phyloP scores from a whole-genome alignment of 2,888 invertebrate species.

The Trichopria drosophilae region DNA sequence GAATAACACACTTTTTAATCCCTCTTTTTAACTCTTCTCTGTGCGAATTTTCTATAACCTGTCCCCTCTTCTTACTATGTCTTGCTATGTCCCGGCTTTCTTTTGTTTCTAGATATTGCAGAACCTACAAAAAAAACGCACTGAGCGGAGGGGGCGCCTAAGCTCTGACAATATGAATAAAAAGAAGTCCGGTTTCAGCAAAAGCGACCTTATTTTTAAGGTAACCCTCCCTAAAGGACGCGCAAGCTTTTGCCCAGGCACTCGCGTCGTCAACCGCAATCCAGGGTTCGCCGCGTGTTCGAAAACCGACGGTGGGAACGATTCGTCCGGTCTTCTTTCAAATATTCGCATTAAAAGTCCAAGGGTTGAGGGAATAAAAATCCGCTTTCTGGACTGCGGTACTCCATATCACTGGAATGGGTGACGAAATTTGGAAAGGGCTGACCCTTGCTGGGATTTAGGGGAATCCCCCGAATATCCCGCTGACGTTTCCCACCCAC shows the following conservation, averaged over 20 bases:
- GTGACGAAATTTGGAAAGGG: too few relatives aligned
- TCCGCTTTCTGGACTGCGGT: too few relatives aligned
- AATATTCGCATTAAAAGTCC: too few relatives aligned
- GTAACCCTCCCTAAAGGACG: slow-evolving; percentile 73
- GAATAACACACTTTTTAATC: slow-evolving; percentile 39
- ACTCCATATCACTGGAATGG: too few relatives aligned
- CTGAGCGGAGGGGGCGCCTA: slow-evolving; percentile 95
- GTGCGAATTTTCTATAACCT: slow-evolving; percentile 53
- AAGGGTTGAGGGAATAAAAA: too few relatives aligned
- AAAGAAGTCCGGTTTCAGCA: slow-evolving; percentile 89
- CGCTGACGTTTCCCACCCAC: slow-evolving; percentile 32
- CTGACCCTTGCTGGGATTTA: too few relatives aligned
- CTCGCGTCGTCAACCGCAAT: slow-evolving; percentile 37
- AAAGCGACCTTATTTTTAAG: slow-evolving; percentile 98
- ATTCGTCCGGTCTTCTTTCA: neutral
- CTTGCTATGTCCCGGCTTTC: slow-evolving; percentile 73
- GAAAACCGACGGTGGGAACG: slow-evolving; percentile 43
- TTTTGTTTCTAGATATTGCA: slow-evolving; percentile 97
- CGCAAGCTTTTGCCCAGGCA: slow-evolving; percentile 53
- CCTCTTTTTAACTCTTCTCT: slow-evolving; percentile 47
- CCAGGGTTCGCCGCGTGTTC: slow-evolving; percentile 41
- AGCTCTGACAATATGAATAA: slow-evolving; percentile 85
- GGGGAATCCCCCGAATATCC: slow-evolving; percentile 22
- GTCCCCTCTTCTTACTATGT: slow-evolving; percentile 67
- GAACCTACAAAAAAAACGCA: slow-evolving; percentile 99